A percentile compares a stretch with the other conserved stretches of the same genome.
Evolutionary conservation across 2,797 vertebrate genomes (phyloP).

Genomic region (Coregonus sp.): DNA sequence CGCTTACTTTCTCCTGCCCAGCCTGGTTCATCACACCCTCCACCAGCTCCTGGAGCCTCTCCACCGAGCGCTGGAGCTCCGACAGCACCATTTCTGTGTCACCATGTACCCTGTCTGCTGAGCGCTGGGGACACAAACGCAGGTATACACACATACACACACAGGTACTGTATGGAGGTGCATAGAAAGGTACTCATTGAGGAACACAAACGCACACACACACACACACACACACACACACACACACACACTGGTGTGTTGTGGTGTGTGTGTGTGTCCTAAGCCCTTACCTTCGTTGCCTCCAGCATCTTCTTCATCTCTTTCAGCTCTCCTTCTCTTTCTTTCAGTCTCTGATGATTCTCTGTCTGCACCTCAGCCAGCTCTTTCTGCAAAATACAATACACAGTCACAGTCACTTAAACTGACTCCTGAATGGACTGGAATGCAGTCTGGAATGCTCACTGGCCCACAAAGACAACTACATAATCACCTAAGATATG

Average conservation of each 20-base stretch:
- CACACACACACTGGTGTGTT: neutral
- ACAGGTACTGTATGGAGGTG: neutral
- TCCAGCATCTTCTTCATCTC: constrained; percentile 78
- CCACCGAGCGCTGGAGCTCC: constrained; percentile 74
- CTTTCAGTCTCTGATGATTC: constrained; percentile 70
- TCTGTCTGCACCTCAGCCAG: constrained; percentile 63
- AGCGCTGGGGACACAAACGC: constrained; percentile 52
- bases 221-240: neutral
- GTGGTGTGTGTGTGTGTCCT: neutral
- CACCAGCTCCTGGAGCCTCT: constrained; percentile 74
- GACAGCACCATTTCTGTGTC: constrained; percentile 59
- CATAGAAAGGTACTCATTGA: no score
- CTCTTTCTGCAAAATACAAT: constrained; percentile 59
- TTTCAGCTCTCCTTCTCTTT: constrained; percentile 75
- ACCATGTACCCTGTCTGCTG: constrained; percentile 56
- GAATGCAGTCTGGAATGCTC: constrained; percentile 56
- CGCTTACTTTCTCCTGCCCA: constrained; percentile 69
- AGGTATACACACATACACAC: neutral
- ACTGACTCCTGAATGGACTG: constrained; percentile 31
- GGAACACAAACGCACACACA: neutral
- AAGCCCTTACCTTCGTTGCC: constrained; percentile 66
- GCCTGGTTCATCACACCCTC: constrained; percentile 70
- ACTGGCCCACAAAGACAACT: constrained; percentile 29
- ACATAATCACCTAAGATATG: neutral
- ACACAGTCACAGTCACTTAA: neutral